Percentiles rank a stretch among this genome's conserved stretches.
These are phyloP conservation scores for Linepithema humile DNA, from an alignment of 1,140 invertebrate species.

Conservation along the genomic window DNA sequence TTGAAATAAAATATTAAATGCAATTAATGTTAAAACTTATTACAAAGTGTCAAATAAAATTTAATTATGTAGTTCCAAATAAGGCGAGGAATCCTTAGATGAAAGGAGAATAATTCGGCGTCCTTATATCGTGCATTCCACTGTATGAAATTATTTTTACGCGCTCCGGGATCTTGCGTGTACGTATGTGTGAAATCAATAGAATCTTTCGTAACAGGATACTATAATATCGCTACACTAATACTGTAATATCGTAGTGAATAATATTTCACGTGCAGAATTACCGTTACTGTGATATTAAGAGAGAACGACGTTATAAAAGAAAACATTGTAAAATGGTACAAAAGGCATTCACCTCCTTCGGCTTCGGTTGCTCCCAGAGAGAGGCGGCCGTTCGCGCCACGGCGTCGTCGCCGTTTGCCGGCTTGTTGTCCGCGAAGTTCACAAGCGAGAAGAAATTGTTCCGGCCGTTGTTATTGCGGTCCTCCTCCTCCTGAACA, in stretches of 20 bases:
- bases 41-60: no score
- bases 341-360: conserved; percentile 54
- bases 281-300: conserved; percentile 42
- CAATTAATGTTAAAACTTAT: no score
- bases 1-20: no score
- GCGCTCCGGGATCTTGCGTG: background rate
- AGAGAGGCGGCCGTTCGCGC: background rate
- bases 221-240: background rate
- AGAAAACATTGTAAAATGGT: conserved; percentile 39
- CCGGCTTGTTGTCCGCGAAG: conserved; percentile 49
- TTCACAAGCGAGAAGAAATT: conserved; percentile 78
- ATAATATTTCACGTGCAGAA: conserved; percentile 30
- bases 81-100: background rate
- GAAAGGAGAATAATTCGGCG: background rate
- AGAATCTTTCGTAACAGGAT: background rate
- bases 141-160: background rate
- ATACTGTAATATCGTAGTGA: background rate
- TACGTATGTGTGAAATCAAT: background rate
- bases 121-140: background rate
- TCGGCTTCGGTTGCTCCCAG: conserved; percentile 48
- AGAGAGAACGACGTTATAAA: conserved; percentile 3
- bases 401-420: background rate
- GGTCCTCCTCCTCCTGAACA: conserved; percentile 67
- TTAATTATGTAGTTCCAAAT: no score
- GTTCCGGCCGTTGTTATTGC: conserved; percentile 65